These are phyloP conservation scores for Fopius arisanus DNA, from an alignment of 1,140 invertebrate genomes.

Conservation along the genomic window DNA sequence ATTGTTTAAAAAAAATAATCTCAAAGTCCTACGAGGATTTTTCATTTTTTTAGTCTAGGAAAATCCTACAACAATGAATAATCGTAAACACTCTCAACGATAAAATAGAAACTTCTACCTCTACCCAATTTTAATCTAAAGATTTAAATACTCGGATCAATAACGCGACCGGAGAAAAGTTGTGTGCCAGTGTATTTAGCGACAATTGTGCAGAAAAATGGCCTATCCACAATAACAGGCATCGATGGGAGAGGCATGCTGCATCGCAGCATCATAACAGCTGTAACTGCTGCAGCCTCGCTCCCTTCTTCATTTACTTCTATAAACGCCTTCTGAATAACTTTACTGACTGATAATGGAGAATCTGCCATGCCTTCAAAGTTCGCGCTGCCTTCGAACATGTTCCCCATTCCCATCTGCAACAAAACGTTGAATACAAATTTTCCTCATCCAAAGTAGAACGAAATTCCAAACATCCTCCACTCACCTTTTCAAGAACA, in stretches of 20 bases:
- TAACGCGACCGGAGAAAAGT: slow-evolving; percentile 15
- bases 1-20: too few species aligned
- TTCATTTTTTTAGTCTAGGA: too few species aligned
- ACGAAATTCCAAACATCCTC: too few species aligned
- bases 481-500: slow-evolving; percentile 66
- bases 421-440: neutral
- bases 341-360: slow-evolving; percentile 60
- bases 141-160: neutral
- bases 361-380: slow-evolving; percentile 66
- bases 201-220: slow-evolving; percentile 21
- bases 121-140: neutral
- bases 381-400: slow-evolving; percentile 67
- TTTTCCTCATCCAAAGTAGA: too few species aligned
- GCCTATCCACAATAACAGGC: neutral
- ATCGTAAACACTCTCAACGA: too few species aligned
- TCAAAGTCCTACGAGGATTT: too few species aligned
- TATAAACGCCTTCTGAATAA: slow-evolving; percentile 77
- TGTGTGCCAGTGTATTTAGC: neutral
- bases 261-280: neutral
- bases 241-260: neutral
- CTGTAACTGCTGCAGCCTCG: slow-evolving; percentile 76
- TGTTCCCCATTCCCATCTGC: slow-evolving; percentile 65
- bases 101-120: too few species aligned
- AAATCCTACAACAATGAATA: too few species aligned
- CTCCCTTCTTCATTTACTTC: slow-evolving; percentile 80